Evolutionary conservation across 2,113 vertebrate species (phyloP), one percentile per base, ranked within the genome.

Genomic region (Pedetes capensis): DNA sequence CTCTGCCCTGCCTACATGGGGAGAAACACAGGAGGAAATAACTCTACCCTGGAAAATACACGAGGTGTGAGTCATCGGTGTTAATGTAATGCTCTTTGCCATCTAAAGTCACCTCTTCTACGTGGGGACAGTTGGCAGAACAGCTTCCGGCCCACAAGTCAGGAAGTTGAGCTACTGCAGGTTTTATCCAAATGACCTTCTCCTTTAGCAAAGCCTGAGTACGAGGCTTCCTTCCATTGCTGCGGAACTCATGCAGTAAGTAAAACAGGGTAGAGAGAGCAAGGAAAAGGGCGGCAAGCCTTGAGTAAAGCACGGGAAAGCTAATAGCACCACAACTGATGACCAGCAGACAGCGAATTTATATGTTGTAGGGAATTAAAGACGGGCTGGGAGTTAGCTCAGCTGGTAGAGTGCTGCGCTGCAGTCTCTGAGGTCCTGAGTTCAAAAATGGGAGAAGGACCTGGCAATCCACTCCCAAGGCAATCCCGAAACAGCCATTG

Each of bases 131-230:
- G 69, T 37, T 69, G 32, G 25, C 34, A 76, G 59, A 55, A 72
- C 72, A 66, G 44, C 23, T 55, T 94, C 66, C 66, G 44, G 47
- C 68, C 69, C 74, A 32, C 34, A 57, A 87, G 37, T 91, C 42
- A 80, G 37, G 53, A 82, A 87, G 6, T 78, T 53, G 72, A 16
- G 16, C 81, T 87, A n/a, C 6, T 57, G 37, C 63, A 81, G n/a
- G 18, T 87, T 94, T 85, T 84, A 75, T 94, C 92, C 80, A 80
- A 95, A 89, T 85, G 53, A 92, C 53, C 17, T 80, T 87, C 91
- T 29, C 37, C 55, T 89, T 92, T 68, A 88, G 27, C 68, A 53
- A 68, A 85, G 25, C 74, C 49, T 83, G 51, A 94, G 80, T 89
- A 12, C 63, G 87, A 87, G 4, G 22, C 47, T 72, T 82, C 83